Evolutionary conservation across 2,113 vertebrate genomes (phyloP).

Genomic region (Actinemys pallida): DNA sequence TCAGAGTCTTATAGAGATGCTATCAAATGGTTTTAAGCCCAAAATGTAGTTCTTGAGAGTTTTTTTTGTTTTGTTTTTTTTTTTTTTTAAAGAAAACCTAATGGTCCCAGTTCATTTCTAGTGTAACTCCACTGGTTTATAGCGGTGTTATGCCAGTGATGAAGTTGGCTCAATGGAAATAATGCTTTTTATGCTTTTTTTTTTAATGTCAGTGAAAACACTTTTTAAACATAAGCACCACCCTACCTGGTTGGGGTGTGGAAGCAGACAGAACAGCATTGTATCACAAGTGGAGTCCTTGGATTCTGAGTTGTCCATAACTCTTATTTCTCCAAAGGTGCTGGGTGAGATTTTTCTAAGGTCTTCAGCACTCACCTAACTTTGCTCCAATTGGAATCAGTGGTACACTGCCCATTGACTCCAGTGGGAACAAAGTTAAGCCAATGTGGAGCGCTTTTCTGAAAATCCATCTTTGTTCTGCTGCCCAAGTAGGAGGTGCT

Average conservation of each 20-base stretch:
- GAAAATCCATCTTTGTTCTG: accelerated
- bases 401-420: background rate
- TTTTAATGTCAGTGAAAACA: background rate
- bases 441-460: accelerated
- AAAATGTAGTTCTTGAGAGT: background rate
- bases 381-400: background rate
- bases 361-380: background rate
- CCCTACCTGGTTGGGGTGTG: background rate
- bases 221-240: background rate
- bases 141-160: background rate
- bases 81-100: background rate
- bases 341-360: background rate
- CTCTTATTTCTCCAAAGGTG: background rate
- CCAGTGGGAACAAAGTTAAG: accelerated
- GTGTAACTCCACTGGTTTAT: background rate
- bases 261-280: background rate
- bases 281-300: background rate
- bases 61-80: background rate
- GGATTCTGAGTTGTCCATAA: accelerated
- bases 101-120: background rate
- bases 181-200: background rate
- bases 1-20: background rate
- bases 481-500: background rate
- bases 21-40: background rate
- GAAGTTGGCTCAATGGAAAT: background rate